Evolutionary conservation across 1,140 invertebrate species (phyloP).

Genomic region (Eupristina koningsbergeri): DNA sequence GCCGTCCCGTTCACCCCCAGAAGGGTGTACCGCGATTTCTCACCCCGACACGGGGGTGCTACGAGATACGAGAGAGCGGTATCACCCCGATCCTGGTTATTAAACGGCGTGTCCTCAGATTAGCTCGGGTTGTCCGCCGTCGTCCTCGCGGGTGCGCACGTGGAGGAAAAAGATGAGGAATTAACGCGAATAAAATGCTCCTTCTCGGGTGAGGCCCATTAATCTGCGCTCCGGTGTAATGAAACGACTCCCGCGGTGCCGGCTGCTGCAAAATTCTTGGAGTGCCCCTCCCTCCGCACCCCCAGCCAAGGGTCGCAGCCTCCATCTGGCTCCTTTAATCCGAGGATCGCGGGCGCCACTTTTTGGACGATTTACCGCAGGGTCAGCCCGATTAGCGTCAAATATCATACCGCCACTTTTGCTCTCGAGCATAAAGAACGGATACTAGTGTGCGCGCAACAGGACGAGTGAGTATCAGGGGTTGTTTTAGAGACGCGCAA

Average conservation of each 20-base stretch:
- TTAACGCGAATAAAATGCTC: background rate
- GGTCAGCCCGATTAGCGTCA: conserved; percentile 66
- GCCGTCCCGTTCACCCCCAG: conserved; percentile 66
- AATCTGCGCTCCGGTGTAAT: conserved; percentile 53
- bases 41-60: conserved; percentile 68
- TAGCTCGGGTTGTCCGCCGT: background rate
- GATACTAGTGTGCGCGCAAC: background rate
- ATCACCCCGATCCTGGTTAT: conserved; percentile 62
- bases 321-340: conserved; percentile 19
- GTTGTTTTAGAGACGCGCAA: background rate
- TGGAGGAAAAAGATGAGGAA: background rate
- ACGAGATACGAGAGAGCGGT: conserved; percentile 64
- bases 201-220: conserved; percentile 11
- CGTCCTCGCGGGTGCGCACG: background rate
- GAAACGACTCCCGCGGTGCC: conserved; percentile 59
- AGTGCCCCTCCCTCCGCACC: conserved; percentile 21
- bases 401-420: conserved; percentile 60
- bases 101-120: conserved; percentile 41
- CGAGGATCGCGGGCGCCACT: conserved; percentile 58
- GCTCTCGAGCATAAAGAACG: conserved; percentile 17
- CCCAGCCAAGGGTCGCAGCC: conserved; percentile 4
- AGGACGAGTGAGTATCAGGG: background rate
- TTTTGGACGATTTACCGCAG: conserved; percentile 64
- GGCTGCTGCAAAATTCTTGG: conserved; percentile 57
- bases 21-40: conserved; percentile 64